Base-by-base conservation (phyloP, 2,888 invertebrate species). In the Pseudococcus jackbeardsleyi region DNA sequence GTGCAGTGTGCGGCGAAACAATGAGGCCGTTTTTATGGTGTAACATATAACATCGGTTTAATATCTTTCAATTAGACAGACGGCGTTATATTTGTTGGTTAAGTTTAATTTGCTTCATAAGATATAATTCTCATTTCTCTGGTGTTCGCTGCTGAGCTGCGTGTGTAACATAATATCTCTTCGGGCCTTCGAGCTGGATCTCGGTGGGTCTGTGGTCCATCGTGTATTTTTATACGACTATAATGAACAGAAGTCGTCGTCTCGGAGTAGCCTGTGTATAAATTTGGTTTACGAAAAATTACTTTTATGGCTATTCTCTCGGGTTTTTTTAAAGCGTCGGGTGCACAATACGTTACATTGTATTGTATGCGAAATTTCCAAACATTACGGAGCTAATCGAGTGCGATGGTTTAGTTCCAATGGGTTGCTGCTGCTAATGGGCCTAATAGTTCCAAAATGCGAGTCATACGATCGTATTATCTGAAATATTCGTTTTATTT, bases 21-120 rank as follows among this genome's bases (percentile, higher is more conserved):
- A 85, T 85, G 85, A 85, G 85, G 64, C 85, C 85, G 46, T 82
- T 82, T 82, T 82, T 12, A 82, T 82, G 79, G 33, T 82, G 79
- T 46, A 82, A 82, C 79, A 22, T 46, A 85, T 42, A 85, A 64
- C 79, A 82, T 82, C 64, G 39, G 59, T 64, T 85, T 85, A 59
- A 85, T 85, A 59, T 85, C 85, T 39, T 59, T 64, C 85, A 85
- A 85, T 85, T 85, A 85, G 64, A 85, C 85, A n/a, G 85, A 85
- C 85, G 59, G 85, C 64, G 50, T 85, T 64, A 64, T 85, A 64
- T 54, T 64, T 64, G 85, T 85, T 85, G 79, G 79, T 82, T 54
- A 85, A 54, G 85, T 85, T 59, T 85, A 85, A 85, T 85, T 85
- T 85, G 79, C 79, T 33, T 12, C 42, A n/a, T 82, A 42, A 42